Base-by-base conservation (phyloP, 2,888 invertebrate genomes). In the Napeogenes sylphis region DNA sequence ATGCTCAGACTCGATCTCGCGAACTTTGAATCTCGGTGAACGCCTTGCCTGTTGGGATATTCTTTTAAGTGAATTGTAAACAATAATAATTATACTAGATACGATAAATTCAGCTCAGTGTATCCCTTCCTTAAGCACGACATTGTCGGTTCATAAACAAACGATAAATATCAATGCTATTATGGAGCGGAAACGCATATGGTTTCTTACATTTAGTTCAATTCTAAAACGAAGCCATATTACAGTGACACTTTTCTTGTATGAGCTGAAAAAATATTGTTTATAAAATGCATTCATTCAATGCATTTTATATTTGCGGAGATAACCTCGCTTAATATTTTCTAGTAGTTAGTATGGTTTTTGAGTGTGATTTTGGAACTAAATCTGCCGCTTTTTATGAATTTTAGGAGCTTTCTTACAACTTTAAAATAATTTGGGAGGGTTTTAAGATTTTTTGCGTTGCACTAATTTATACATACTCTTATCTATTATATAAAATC, bases 321-420 rank as follows among this genome's bases (percentile, higher is more conserved):
- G 76, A 84, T 86, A 86, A 87, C 85, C 79, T 84, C 81, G 89
- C 89, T 90, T 89, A 73, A 77, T 81, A 84, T 79, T 83, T 84
- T 76, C 73, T 79, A 78, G 90, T 90, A 89, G 88, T 84, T 89
- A 84, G 86, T 79, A 78, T 84, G 82, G 81, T 81, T 82, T 83
- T 80, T 81, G 84, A 87, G 87, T 89, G 87, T 86, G 86, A 83
- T 85, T 84, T 83, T 81, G 73, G 70, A 82, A 85, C 84, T 86
- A 85, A 83, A 81, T 84, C 70, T 81, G 79, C 82, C 76, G 83
- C 87, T 88, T 89, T 74, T 78, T 81, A 78, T 81, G 76, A 78
- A 78, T 78, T 75, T 78, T 72, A 70, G 75, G 78, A 78, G 84
- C 83, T 84, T 84, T 71, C 70, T 74, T 66, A 64, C 66, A 63